A percentile compares a stretch with the other conserved stretches of the same genome.
phyloP scores from a whole-genome alignment of 2,797 vertebrate genomes.

The Tamandua tetradactyla region DNA sequence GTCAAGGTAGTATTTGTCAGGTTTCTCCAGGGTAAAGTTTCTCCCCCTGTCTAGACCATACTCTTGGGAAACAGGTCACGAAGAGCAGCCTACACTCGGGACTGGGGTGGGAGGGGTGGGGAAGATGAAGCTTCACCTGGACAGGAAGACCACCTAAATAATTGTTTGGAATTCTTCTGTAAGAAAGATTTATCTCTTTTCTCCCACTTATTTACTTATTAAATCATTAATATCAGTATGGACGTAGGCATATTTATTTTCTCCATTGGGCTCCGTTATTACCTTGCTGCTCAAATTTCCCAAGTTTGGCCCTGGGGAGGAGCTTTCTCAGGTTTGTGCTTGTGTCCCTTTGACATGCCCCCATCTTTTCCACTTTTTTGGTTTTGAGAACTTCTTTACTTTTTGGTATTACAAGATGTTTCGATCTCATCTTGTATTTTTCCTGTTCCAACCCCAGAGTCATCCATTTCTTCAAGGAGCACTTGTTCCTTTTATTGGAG shows the following conservation, averaged over 20 bases:
- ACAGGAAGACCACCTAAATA: neutral
- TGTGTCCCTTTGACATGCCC: neutral
- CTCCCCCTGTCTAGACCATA: neutral
- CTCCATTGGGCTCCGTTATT: neutral
- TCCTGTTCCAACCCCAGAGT: neutral
- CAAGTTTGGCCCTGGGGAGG: neutral
- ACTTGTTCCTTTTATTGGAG: neutral
- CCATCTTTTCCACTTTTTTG: neutral
- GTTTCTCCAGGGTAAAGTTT: neutral
- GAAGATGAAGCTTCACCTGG: neutral
- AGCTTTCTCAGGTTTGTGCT: neutral
- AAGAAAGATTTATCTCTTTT: neutral
- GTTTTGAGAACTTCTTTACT: neutral
- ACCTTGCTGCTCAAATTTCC: neutral
- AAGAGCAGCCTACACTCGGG: neutral
- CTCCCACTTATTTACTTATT: neutral
- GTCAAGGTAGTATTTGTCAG: neutral
- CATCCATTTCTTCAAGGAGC: neutral
- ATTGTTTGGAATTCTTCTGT: neutral
- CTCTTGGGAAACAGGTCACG: neutral
- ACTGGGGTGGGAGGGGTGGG: neutral
- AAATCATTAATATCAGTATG: neutral
- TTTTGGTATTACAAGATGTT: neutral
- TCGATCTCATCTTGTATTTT: neutral
- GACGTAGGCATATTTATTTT: neutral